Base-by-base conservation (phyloP, 1,140 invertebrate species). In the Atta cephalotes region DNA sequence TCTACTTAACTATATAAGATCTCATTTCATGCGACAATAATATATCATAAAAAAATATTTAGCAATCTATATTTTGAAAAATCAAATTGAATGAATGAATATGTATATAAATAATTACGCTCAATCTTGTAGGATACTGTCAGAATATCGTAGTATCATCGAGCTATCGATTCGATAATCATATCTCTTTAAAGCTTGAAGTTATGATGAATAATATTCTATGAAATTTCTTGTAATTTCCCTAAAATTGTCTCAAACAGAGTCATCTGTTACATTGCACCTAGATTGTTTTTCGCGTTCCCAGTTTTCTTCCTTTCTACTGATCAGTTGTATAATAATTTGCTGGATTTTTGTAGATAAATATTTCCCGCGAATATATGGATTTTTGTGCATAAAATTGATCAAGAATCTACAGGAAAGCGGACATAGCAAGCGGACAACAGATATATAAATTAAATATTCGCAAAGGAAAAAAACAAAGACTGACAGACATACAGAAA, bases 401-500 rank as follows among this genome's bases (percentile, higher is more conserved):
- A 84, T 76, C 70, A 76, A 84, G 25, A 84, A 25, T 63, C 70
- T 84, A 84, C 70, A 7, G 70, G 80, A 60, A 82, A 76, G 80
- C 80, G 49, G 28, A 82, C 58, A 21, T 31, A 74, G 68, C 79
- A 82, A 82, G 79, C 80, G 68, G 53, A 62, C 45, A 74, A n/a
- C 35, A 74, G 18, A 51, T 31, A 68, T 81, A 49, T 25, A 53
- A 66, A 53, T 16, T 4, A 68, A 74, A 62, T 65, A 88, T 85
- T 81, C 25, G 56, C 25, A 87, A 21, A 21, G 58, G 51, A 12
- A 76, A 9, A 7, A 85, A 14, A 85, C 28, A 93, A 88, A 94
- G 90, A 94, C 91, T 92, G 92, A 93, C 86, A 91, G 85, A 93
- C 87, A 93, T 90, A 93, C 91, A 92, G 88, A 94, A 90, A 93